These are phyloP conservation scores for Dermatemys mawii DNA, from an alignment of 2,113 vertebrate genomes.

Conservation along the genomic window DNA sequence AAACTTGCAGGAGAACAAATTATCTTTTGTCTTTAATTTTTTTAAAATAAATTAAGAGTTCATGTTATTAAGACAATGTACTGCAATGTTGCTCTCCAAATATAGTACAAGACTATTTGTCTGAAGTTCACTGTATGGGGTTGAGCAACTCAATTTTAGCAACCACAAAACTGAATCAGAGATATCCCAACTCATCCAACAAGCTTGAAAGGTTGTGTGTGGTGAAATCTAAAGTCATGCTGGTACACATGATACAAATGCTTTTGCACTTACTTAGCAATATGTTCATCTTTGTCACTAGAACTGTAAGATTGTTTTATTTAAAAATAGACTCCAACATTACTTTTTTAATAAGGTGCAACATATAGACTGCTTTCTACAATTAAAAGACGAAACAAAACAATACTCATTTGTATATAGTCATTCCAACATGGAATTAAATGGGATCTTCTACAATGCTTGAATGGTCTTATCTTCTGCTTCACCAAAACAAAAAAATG, in stretches of 20 bases:
- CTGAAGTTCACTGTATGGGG: fast-evolving
- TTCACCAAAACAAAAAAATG: slow-evolving; percentile 26
- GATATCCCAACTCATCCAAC: not conserved
- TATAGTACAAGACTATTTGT: not conserved
- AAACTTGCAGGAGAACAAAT: fast-evolving
- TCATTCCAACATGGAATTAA: slow-evolving; percentile 39
- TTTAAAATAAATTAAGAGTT: not conserved
- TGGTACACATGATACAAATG: not conserved
- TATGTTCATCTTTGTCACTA: not conserved
- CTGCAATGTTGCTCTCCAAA: not conserved
- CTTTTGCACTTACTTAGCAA: slow-evolving; percentile 12
- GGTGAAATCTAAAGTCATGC: not conserved
- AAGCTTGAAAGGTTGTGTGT: not conserved
- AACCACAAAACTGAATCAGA: not conserved
- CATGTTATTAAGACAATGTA: not conserved
- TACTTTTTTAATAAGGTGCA: slow-evolving; percentile 69
- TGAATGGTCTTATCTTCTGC: slow-evolving; percentile 32
- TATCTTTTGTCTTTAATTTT: not conserved
- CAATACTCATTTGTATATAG: slow-evolving; percentile 8
- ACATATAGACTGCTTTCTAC: slow-evolving; percentile 47
- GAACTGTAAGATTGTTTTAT: slow-evolving; percentile 63
- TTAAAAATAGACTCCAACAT: slow-evolving; percentile 74
- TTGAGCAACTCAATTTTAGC: not conserved
- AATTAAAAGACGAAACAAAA: slow-evolving; percentile 9
- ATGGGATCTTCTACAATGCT: slow-evolving; percentile 19